Evolutionary conservation across 2,888 invertebrate genomes (phyloP).

Genomic region (Phymatocera aterrima): DNA sequence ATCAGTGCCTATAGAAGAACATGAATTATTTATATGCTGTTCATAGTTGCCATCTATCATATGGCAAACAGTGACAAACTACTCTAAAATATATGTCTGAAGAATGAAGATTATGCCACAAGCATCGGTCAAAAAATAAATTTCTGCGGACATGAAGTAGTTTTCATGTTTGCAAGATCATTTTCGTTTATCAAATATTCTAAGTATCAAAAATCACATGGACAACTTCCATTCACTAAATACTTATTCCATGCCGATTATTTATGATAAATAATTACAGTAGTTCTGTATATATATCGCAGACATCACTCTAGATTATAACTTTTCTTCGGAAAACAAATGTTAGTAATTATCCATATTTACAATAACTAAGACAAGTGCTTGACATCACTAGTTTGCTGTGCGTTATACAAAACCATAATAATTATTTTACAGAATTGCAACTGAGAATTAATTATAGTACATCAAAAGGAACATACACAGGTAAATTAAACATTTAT

Average conservation of each 20-base stretch:
- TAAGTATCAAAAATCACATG: background rate
- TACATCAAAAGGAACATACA: slow-evolving; percentile 6
- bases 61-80: background rate
- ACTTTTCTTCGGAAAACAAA: background rate
- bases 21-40: background rate
- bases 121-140: background rate
- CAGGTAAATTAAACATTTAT: background rate
- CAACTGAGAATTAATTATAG: background rate
- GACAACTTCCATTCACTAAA: background rate
- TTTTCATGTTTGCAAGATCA: slow-evolving; percentile 13
- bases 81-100: background rate
- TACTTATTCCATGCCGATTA: background rate
- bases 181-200: background rate
- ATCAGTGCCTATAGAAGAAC: background rate
- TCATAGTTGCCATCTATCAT: background rate
- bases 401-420: background rate
- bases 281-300: background rate
- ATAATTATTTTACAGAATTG: slow-evolving; percentile 21
- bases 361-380: background rate
- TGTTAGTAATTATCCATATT: background rate
- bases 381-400: background rate
- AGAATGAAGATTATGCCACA: background rate
- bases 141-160: background rate
- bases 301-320: background rate
- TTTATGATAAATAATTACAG: background rate